Base-by-base conservation (phyloP, 1,140 invertebrate species). In the Nasonia longicornis region DNA sequence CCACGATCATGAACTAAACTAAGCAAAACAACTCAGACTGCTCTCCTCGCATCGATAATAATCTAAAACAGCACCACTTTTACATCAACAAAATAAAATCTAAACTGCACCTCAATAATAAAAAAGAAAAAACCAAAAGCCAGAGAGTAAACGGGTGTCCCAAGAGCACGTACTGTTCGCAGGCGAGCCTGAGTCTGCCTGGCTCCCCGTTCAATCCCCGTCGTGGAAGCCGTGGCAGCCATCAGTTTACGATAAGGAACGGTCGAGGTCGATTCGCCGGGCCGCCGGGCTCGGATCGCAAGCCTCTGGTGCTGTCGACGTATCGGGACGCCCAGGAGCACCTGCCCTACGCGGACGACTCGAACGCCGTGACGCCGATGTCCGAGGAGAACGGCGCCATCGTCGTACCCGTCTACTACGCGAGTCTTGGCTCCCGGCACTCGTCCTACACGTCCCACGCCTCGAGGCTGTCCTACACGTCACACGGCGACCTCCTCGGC, bases 351-450 rank as follows among this genome's bases (percentile, higher is more conserved):
- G 98, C 97, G 38, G 98, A 99, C 89, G 98, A 99, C 90, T 98
- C 97, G 70, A 97, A 97, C 87, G 98, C 98, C 73, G 98, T 98
- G 3, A 99, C 98, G 69, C 98, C 98, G 16, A 98, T 98, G 96
- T 98, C 97, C 75, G 98, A 99, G 92, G 97, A 99, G 90, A 98
- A 98, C 89, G 97, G 97, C 84, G 96, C 96, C 84, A 97, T 98
- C 89, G 96, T 98, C 85, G 95, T 98, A 83, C 96, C 97, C 10
- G 94, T 96, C 85, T 97, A 97, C 89, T 96, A 96, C 88, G 93
- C 95, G 82, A 96, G 94, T 91, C 92, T 96, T 89, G 95, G 95
- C 83, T 97, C 96, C 77, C 93, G 97, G 83, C 96, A 98, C 90
- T 97, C 96, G 77, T 98, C 96, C 79, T 98, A 98, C 90, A 98